Evolutionary conservation across 2,797 vertebrate species (phyloP).

Genomic region (Triplophysa bombifrons): DNA sequence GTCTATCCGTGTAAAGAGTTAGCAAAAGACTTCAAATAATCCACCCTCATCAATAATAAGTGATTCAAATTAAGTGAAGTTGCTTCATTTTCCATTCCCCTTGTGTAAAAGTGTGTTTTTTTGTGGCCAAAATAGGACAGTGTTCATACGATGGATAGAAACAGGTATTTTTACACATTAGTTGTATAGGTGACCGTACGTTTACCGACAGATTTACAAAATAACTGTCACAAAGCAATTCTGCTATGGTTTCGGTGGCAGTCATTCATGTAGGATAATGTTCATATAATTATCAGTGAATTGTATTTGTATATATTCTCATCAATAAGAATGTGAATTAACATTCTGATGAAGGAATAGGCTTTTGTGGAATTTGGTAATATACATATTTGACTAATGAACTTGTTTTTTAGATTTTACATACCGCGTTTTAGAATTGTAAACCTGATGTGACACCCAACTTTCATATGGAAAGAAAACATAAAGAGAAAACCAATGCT

Average conservation of each 20-base stretch:
- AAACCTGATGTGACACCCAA: conserved; percentile 8
- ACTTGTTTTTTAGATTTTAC: conserved; percentile 30
- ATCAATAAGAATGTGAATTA: conserved; percentile 9
- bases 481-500: conserved; percentile 4
- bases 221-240: not conserved
- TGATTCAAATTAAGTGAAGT: not conserved
- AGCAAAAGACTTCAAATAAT: conserved; percentile 17
- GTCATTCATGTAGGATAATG: conserved; percentile 23
- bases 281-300: conserved; percentile 25
- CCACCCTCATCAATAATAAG: too few relatives aligned
- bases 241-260: not conserved
- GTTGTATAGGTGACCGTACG: not conserved
- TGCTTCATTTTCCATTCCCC: not conserved
- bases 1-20: not conserved
- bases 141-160: conserved; percentile 18
- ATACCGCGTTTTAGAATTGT: conserved; percentile 23
- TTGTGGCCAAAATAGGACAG: conserved; percentile 20
- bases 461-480: conserved; percentile 9
- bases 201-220: conserved; percentile 13
- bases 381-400: conserved; percentile 7
- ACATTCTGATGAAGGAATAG: not conserved
- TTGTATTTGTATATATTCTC: conserved; percentile 31
- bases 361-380: conserved; percentile 37
- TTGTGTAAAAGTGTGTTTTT: not conserved
- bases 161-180: not conserved